Evolutionary conservation across 2,113 vertebrate species (phyloP), one percentile per base, ranked within the genome.

Genomic region (Hemichromis elongatus): DNA sequence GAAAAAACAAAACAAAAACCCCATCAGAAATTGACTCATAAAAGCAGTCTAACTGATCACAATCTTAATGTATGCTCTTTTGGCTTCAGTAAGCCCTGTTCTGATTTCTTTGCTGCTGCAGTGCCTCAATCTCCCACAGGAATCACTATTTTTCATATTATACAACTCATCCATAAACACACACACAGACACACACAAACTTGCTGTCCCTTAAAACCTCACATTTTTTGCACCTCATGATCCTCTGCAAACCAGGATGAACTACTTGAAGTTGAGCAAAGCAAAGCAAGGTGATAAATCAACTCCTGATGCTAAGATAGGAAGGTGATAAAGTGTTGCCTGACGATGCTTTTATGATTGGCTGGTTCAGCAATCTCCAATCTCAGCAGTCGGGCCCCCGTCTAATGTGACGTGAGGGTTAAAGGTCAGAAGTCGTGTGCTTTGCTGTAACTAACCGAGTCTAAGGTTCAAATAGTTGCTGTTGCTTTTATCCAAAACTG

Each of bases 391-490:
- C 6, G 1, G 47, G 10, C 40, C 24, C 21, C 9, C 4, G 24
- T 21, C 81, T 6, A 8, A 37, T 40, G 61, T 81, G 19, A 70
- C 56, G 37, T 33, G 33, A 2, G 81, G 92, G 81, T 87, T 89
- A 95, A 95, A 92, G 94, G 87, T 90, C 86, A 86, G 11, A n/a
- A 21, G 61, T 52, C 21, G 14, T 88, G 37, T 92, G 88, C 80
- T 86, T 37, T 56, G 94, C 83, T 95, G 93, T 93, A 89, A 90
- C 55, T 33, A 61, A 37, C 24, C 28, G 35, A 61, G 94, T 92
- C 91, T 94, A 89, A 95, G 94, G 95, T 91, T 91, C 93, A 93
- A 0, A 33, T 66, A 42, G 9, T 28, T 10, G 10, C n/a, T 70
- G 55, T 5, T 4, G 52, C 4, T 52, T 42, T 81, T 52, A 70